These are phyloP conservation scores for Rhinogobius similis DNA, from an alignment of 2,113 vertebrate species.

Conservation along the genomic window DNA sequence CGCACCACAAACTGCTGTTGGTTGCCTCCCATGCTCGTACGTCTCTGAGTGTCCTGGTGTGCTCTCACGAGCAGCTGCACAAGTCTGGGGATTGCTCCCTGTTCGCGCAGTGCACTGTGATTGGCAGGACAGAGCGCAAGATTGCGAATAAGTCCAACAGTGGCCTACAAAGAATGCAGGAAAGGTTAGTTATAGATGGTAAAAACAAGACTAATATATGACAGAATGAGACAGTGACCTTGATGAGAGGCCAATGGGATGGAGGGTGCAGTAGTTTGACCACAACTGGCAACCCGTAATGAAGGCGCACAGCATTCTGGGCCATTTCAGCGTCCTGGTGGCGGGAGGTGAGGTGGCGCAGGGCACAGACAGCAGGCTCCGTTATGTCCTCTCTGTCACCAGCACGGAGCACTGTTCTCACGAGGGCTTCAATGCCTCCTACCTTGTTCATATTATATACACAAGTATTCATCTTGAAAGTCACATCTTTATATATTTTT, in stretches of 20 bases:
- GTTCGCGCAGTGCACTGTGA: slow-evolving; percentile 93
- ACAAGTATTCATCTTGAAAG: background rate
- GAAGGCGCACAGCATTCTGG: slow-evolving; percentile 96
- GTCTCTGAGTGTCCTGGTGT: slow-evolving; percentile 96
- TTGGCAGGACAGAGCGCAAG: slow-evolving; percentile 96
- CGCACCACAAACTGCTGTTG: slow-evolving; percentile 98
- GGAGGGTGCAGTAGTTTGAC: slow-evolving; percentile 97
- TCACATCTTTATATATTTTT: background rate
- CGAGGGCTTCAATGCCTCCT: slow-evolving; percentile 95
- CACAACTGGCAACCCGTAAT: slow-evolving; percentile 96
- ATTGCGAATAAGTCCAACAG: slow-evolving; percentile 95
- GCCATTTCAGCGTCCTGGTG: slow-evolving; percentile 99
- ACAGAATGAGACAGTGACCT: slow-evolving; percentile 73
- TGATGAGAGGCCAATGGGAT: slow-evolving; percentile 98
- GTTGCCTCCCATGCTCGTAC: slow-evolving; percentile 96
- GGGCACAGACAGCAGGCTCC: slow-evolving; percentile 94
- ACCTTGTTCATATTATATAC: slow-evolving; percentile 78
- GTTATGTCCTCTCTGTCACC: slow-evolving; percentile 98
- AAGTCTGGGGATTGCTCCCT: slow-evolving; percentile 94
- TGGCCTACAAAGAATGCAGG: slow-evolving; percentile 78
- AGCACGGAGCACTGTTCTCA: slow-evolving; percentile 94
- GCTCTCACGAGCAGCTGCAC: slow-evolving; percentile 95
- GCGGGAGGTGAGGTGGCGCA: slow-evolving; percentile 95
- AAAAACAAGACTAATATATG: background rate
- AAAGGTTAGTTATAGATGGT: background rate